These are phyloP conservation scores for Mormyrus iriodes DNA, from an alignment of 2,113 vertebrate genomes.

Conservation along the genomic window DNA sequence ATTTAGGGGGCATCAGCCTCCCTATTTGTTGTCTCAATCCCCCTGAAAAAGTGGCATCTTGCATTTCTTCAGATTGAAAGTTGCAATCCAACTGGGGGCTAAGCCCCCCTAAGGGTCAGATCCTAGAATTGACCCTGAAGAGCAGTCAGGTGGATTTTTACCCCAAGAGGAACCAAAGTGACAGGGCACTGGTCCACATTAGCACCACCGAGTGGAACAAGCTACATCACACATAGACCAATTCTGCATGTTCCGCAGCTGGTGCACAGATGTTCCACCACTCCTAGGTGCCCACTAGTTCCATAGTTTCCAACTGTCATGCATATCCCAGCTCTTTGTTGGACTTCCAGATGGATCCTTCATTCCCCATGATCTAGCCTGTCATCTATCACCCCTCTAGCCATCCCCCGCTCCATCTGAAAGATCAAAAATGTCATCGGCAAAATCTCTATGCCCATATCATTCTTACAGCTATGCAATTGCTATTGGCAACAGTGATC, in stretches of 20 bases:
- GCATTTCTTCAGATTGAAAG: background rate
- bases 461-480: background rate
- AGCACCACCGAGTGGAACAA: background rate
- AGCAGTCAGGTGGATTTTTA: background rate
- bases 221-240: background rate
- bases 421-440: background rate
- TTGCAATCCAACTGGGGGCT: background rate
- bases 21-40: background rate
- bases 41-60: background rate
- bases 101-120: background rate
- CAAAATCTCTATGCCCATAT: background rate
- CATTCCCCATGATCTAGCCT: background rate
- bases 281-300: no score
- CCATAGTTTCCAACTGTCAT: background rate
- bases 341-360: background rate
- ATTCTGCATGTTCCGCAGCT: background rate
- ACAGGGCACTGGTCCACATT: background rate
- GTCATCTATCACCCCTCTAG: background rate
- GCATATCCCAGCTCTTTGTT: background rate
- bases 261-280: background rate
- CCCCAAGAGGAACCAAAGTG: background rate
- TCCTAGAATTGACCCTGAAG: background rate
- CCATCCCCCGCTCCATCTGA: background rate
- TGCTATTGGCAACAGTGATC: background rate
- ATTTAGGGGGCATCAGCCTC: background rate